Conservation (phyloP, 2,113 vertebrate species). For the Myrmophylax atrothorax region DNA sequence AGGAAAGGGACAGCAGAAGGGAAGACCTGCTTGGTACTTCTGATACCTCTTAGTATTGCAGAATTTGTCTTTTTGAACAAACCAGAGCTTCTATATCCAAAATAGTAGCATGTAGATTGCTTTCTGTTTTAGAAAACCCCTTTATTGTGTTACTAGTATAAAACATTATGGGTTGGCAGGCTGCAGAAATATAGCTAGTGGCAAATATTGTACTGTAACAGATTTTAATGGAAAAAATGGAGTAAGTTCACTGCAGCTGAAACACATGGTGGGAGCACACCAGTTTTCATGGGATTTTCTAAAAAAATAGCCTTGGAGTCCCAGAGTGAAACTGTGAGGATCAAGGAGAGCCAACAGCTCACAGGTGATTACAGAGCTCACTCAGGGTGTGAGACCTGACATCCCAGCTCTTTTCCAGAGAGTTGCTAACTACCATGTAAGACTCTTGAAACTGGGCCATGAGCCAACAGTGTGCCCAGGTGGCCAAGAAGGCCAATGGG, state of each 20-base stretch:
- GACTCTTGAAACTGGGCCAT: fast-evolving
- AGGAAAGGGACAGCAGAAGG: background rate
- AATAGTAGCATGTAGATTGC: background rate
- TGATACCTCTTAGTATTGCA: background rate
- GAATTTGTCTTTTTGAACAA: background rate
- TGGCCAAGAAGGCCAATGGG: too few relatives aligned
- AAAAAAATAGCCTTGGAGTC: background rate
- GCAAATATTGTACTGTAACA: background rate
- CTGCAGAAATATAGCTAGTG: background rate
- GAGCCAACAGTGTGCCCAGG: too few relatives aligned
- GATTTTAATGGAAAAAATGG: background rate
- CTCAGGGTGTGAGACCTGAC: background rate
- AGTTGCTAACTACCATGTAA: background rate
- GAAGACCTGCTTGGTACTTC: background rate
- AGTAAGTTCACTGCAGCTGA: background rate
- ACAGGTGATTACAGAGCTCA: background rate
- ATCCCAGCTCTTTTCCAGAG: background rate
- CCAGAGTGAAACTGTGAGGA: background rate
- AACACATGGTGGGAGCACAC: background rate
- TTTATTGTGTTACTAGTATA: background rate
- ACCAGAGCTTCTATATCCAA: background rate
- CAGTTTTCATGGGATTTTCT: background rate
- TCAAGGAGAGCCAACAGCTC: background rate
- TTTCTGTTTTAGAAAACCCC: background rate
- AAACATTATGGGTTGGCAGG: background rate